Evolutionary conservation across 2,113 vertebrate species (phyloP).

Genomic region (Corvus moneduloides): DNA sequence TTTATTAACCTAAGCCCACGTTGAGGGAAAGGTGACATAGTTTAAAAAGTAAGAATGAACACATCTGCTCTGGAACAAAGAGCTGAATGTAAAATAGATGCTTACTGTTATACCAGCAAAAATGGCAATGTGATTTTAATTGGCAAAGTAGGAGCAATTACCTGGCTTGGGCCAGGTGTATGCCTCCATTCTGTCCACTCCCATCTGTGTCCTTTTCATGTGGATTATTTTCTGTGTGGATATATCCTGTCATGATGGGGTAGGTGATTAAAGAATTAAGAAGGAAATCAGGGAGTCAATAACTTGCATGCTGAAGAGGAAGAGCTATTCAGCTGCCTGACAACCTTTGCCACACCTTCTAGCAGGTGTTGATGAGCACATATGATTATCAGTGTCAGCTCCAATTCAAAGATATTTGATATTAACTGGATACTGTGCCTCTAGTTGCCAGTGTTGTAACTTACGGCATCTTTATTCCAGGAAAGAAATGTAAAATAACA

Average conservation of each 20-base stretch:
- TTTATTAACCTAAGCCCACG: conserved; percentile 48
- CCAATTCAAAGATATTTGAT: neutral
- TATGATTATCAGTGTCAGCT: neutral
- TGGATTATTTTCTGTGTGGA: neutral
- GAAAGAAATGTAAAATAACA: neutral
- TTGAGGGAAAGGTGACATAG: conserved; percentile 52
- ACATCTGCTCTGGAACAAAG: conserved; percentile 49
- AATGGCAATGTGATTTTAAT: conserved; percentile 33
- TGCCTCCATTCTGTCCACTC: neutral
- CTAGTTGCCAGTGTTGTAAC: neutral
- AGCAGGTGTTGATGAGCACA: neutral
- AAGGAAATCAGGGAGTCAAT: neutral
- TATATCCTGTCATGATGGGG: neutral
- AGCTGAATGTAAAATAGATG: conserved; percentile 26
- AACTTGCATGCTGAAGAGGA: neutral
- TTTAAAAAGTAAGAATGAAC: conserved; percentile 43
- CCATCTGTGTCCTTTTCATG: neutral
- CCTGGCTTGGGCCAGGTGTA: neutral
- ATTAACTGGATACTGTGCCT: neutral
- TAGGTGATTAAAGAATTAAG: neutral
- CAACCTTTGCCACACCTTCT: neutral
- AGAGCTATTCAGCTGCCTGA: neutral
- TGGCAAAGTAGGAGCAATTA: neutral
- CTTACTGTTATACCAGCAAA: neutral
- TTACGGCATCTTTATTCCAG: neutral